These are phyloP conservation scores for Alouatta caraya DNA, from an alignment of 2,797 vertebrate species.

Conservation along the genomic window DNA sequence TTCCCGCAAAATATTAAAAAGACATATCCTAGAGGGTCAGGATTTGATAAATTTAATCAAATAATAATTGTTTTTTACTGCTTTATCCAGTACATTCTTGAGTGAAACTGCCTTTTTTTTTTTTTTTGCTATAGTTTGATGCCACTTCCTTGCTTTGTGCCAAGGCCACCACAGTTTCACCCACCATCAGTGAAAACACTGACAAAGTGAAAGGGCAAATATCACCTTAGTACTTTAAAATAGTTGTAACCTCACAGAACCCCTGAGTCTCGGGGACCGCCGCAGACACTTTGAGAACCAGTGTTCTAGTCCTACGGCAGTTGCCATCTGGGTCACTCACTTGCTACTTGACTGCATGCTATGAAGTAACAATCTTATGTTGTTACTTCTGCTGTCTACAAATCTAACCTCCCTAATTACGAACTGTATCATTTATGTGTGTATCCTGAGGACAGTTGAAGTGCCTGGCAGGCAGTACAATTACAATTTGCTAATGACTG, in stretches of 20 bases:
- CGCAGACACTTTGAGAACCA: background rate
- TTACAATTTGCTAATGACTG: background rate
- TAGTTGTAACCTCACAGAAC: background rate
- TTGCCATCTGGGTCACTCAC: background rate
- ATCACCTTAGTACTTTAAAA: background rate
- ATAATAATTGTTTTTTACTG: background rate
- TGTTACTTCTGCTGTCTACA: background rate
- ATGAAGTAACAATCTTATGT: background rate
- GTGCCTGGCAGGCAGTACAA: background rate
- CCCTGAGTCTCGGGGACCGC: background rate
- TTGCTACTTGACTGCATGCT: background rate
- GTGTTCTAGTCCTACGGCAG: background rate
- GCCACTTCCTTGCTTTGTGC: background rate
- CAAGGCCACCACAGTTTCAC: background rate
- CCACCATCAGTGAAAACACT: background rate
- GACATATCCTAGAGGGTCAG: background rate
- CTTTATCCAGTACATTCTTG: background rate
- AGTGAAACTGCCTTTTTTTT: background rate
- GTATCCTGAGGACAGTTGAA: background rate
- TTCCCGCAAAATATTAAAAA: constrained; percentile 16
- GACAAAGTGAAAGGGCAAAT: background rate
- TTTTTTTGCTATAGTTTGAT: background rate
- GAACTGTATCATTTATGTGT: background rate
- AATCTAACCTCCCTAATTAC: background rate
- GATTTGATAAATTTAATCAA: constrained; percentile 34